phyloP scores from a whole-genome alignment of 1,140 invertebrate species.

The Solen grandis region DNA sequence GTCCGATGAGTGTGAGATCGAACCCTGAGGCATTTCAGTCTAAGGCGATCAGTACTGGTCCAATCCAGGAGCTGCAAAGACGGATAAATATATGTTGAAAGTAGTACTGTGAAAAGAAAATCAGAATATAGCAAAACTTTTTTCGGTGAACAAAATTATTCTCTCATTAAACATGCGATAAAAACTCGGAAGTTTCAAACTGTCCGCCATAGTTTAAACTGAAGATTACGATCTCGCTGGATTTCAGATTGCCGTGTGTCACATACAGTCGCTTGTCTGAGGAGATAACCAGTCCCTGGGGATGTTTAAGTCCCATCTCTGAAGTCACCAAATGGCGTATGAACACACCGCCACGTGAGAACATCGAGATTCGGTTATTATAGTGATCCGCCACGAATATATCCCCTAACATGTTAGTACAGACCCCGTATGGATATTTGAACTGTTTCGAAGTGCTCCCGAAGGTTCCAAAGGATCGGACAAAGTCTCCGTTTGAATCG shows the following conservation, averaged over 20 bases:
- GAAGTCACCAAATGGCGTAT: conserved; percentile 64
- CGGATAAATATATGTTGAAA: too few species aligned
- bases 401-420: conserved; percentile 89
- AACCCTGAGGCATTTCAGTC: too few species aligned
- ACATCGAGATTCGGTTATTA: conserved; percentile 87
- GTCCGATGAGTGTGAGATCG: too few species aligned
- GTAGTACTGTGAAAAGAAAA: too few species aligned
- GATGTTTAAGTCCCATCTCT: conserved; percentile 62
- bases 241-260: conserved; percentile 59
- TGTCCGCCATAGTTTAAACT: background rate
- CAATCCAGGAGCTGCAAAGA: too few species aligned
- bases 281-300: conserved; percentile 62
- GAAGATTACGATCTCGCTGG: conserved; percentile 53
- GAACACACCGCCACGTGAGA: conserved; percentile 61
- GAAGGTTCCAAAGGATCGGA: conserved; percentile 86
- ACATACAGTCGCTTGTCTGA: conserved; percentile 54
- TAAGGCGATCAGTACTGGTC: too few species aligned
- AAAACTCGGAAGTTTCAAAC: background rate
- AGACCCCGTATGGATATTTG: conserved; percentile 94
- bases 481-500: conserved; percentile 58
- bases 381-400: conserved; percentile 94
- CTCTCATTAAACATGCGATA: conserved; percentile 25
- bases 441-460: conserved; percentile 88
- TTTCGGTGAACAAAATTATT: too few species aligned
- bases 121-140: too few species aligned